Evolutionary conservation across 2,113 vertebrate genomes (phyloP), one percentile per base, ranked within the genome.

Genomic region (Peromyscus maniculatus): DNA sequence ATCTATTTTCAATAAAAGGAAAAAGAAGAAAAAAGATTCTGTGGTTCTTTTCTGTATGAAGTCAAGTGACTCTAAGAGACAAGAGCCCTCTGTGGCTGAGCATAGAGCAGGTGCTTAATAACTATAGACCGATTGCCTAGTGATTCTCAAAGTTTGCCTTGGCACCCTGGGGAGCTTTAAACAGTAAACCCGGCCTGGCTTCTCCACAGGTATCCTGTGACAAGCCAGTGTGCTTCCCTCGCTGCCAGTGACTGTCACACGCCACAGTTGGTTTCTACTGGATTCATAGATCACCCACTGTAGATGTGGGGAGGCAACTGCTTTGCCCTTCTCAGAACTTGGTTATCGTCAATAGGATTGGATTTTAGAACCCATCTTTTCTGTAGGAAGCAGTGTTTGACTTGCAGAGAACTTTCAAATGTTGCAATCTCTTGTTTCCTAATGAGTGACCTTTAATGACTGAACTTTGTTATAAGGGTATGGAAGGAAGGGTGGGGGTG

Each of bases 291-390:
- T 33, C 9, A 80, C 24, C 9, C 5, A 26, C 57, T 87, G 1
- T 24, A 86, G 79, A 55, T 39, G 12, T 12, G 72, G 79, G 66
- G 33, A 89, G 57, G 7, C 91, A 36, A 80, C 0, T 39, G 16
- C 8, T n/a, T 87, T 26, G 92, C 15, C 19, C 10, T 62, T 46
- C 49, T 33, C 5, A 36, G 24, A 19, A 78, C n/a, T 96, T 86
- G 89, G 22, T 87, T 36, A 7, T 82, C 91, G 67, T 46, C 24
- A 36, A 78, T 43, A 87, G 80, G 59, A 91, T 66, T 93, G 43
- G 26, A 84, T 77, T 96, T 49, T 78, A 79, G 46, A 67, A 71
- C 74, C 16, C 82, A 12, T 93, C n/a, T 94, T 93, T 94, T 93
- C 46, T 95, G 91, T 72, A 86, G 67, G 26, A 10, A 55, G 12